Evolutionary conservation across 2,113 vertebrate genomes (phyloP).

Genomic region (Sorex fumeus): DNA sequence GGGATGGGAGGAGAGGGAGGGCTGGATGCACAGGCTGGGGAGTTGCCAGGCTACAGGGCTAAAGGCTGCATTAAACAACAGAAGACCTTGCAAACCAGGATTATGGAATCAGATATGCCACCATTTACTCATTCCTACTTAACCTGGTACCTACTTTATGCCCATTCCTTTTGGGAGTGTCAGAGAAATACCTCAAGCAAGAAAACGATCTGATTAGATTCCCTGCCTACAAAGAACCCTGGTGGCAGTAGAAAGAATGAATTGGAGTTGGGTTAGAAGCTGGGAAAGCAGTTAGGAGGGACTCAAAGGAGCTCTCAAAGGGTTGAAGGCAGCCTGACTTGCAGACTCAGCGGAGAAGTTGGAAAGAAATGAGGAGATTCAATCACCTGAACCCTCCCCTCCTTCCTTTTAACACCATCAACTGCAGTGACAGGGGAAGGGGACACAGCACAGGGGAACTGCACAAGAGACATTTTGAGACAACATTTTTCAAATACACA

Average conservation of each 20-base stretch:
- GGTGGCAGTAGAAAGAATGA: neutral
- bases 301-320: neutral
- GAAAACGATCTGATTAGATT: neutral
- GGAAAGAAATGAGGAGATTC: neutral
- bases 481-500: constrained; percentile 44
- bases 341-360: neutral
- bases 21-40: too few relatives aligned
- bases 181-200: neutral
- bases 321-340: neutral
- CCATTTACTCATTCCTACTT: neutral
- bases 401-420: neutral
- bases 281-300: neutral
- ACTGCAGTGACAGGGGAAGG: neutral
- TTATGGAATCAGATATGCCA: neutral
- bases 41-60: neutral
- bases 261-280: too few relatives aligned
- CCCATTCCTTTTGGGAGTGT: neutral
- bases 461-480: neutral
- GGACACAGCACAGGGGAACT: accelerated
- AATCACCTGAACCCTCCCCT: neutral
- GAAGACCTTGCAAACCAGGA: neutral
- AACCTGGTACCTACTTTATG: neutral
- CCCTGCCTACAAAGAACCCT: constrained; percentile 13
- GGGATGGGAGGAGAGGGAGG: neutral
- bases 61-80: neutral